Conservation (phyloP, 1,140 invertebrate genomes). For the Tenebrio molitor region DNA sequence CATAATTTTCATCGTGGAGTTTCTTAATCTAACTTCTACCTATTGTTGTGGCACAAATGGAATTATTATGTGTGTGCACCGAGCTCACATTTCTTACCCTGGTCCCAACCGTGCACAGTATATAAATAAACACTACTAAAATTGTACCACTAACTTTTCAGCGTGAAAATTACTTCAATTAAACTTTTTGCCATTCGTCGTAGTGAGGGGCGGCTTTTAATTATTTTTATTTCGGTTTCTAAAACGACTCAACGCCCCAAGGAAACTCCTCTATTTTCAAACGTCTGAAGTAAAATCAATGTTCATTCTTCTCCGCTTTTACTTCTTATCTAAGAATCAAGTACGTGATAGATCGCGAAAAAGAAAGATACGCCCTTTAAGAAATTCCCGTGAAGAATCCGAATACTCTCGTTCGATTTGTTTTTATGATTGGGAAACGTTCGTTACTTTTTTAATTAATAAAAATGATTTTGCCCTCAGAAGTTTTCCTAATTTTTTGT, state of each 20-base stretch:
- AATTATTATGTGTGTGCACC: no score
- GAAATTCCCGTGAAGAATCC: constrained; percentile 6
- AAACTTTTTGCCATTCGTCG: constrained; percentile 1
- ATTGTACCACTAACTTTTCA: background rate
- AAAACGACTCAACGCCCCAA: background rate
- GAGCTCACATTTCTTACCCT: no score
- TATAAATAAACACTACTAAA: no score
- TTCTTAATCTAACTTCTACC: no score
- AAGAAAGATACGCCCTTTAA: constrained; percentile 17
- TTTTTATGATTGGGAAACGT: constrained; percentile 2
- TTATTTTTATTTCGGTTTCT: no score
- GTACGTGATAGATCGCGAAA: constrained; percentile 35
- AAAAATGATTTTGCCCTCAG: background rate
- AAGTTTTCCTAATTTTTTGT: background rate
- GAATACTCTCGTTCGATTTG: background rate
- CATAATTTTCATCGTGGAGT: no score
- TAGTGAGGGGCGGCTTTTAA: background rate
- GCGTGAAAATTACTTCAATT: background rate
- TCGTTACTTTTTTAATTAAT: constrained; percentile 32
- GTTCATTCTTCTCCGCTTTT: constrained; percentile 35
- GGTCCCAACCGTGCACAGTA: no score
- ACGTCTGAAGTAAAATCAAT: constrained; percentile 30
- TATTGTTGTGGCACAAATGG: no score
- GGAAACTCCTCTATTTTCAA: background rate
- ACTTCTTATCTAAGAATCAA: constrained; percentile 34